Conservation (phyloP, 2,888 invertebrate species). For the Meloe dianella region DNA sequence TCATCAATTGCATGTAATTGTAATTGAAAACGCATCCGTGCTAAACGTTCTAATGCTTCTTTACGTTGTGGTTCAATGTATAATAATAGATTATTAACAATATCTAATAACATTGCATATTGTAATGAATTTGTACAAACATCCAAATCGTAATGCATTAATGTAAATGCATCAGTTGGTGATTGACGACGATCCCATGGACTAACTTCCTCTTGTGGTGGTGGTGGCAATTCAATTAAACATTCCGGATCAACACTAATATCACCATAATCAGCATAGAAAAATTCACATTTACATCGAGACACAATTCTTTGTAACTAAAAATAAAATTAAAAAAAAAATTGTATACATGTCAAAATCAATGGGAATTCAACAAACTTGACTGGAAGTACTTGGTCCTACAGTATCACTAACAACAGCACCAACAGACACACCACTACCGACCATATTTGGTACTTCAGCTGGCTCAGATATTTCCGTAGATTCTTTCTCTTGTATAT, state of each 20-base stretch:
- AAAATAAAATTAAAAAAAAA: conserved; percentile 32
- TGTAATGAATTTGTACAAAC: conserved; percentile 96
- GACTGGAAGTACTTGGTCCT: conserved; percentile 72
- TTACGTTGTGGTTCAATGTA: conserved; percentile 96
- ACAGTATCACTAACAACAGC: conserved; percentile 94
- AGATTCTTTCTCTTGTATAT: conserved; percentile 86
- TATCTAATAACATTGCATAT: conserved; percentile 96
- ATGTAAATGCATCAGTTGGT: conserved; percentile 94
- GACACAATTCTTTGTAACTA: conserved; percentile 96
- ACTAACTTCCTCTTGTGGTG: conserved; percentile 69
- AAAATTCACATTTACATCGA: conserved; percentile 97
- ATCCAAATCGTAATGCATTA: conserved; percentile 98
- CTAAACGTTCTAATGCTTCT: conserved; percentile 85
- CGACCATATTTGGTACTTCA: conserved; percentile 86
- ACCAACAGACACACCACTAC: conserved; percentile 95
- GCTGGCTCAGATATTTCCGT: conserved; percentile 80
- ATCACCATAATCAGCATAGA: conserved; percentile 93
- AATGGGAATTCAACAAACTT: conserved; percentile 40
- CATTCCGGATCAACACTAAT: conserved; percentile 75
- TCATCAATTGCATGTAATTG: conserved; percentile 91
- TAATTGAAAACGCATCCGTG: conserved; percentile 92
- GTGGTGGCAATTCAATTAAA: conserved; percentile 71
- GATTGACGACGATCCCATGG: conserved; percentile 84
- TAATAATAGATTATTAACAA: conserved; percentile 94
- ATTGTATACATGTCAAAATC: no score